phyloP scores from a whole-genome alignment of 2,888 invertebrate genomes.

The Cecidostiba fungosa region DNA sequence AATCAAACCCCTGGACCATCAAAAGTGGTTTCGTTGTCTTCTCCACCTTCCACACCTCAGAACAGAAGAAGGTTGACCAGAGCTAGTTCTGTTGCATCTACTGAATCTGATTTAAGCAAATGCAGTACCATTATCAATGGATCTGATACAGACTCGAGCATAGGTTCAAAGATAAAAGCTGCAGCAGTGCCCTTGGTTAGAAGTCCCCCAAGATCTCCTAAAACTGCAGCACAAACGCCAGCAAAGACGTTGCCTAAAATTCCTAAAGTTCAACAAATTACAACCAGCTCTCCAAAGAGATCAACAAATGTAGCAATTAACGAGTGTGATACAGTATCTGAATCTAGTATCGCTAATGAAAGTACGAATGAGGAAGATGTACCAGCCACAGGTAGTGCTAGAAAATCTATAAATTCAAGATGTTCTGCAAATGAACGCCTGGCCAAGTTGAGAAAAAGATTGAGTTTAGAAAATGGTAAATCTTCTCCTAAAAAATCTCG shows the following conservation, averaged over 20 bases:
- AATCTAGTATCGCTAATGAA: not conserved
- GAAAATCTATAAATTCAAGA: constrained; percentile 32
- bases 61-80: constrained; percentile 23
- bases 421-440: constrained; percentile 61
- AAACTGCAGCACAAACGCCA: not conserved
- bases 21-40: not conserved
- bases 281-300: not conserved
- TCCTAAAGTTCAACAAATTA: constrained; percentile 30
- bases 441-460: constrained; percentile 56
- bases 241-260: constrained; percentile 41
- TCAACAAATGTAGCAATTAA: not conserved
- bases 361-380: not conserved
- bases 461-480: constrained; percentile 49
- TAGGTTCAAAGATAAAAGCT: constrained; percentile 47
- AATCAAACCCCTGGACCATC: not conserved
- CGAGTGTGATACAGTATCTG: not conserved
- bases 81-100: constrained; percentile 35
- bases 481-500: constrained; percentile 8
- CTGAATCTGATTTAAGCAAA: constrained; percentile 29
- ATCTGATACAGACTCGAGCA: constrained; percentile 42
- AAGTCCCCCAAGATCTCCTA: not conserved
- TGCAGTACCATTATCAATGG: constrained; percentile 31
- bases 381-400: not conserved
- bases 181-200: constrained; percentile 6
- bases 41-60: constrained; percentile 12